These are phyloP conservation scores for Pterocles gutturalis DNA, from an alignment of 2,113 vertebrate genomes.

Conservation along the genomic window DNA sequence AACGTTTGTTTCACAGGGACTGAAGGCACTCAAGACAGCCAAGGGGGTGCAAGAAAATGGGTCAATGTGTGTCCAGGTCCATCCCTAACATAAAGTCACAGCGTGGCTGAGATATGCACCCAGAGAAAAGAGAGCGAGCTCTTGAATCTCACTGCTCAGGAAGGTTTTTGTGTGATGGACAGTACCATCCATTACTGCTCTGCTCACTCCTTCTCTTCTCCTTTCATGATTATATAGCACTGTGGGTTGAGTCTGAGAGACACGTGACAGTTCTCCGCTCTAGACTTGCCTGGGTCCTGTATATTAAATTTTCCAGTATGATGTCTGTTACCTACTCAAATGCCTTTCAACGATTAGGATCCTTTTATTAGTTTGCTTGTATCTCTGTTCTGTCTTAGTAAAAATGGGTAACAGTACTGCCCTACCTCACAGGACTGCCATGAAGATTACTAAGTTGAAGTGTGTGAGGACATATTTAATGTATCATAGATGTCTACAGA, in stretches of 20 bases:
- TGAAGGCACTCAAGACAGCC: background rate
- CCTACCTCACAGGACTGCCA: background rate
- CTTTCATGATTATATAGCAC: background rate
- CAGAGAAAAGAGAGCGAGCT: background rate
- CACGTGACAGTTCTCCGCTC: fast-evolving
- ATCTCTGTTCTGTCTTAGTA: background rate
- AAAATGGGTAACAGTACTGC: background rate
- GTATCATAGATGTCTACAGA: background rate
- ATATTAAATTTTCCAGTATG: background rate
- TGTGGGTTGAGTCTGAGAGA: background rate
- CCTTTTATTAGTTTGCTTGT: background rate
- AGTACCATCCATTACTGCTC: background rate
- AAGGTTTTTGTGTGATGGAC: background rate
- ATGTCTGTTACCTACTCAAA: background rate
- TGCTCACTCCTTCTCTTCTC: background rate
- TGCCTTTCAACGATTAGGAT: background rate
- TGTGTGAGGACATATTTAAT: background rate
- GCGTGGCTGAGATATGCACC: fast-evolving
- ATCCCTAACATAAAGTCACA: background rate
- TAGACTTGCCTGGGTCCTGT: background rate
- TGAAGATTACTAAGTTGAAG: background rate
- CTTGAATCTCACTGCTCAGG: background rate
- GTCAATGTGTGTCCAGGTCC: no score
- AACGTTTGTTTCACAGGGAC: background rate
- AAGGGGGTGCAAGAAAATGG: background rate